A percentile compares a stretch with the other conserved stretches of the same genome.
Evolutionary conservation across 1,140 invertebrate species (phyloP).

Genomic region (Drosophila sechellia): DNA sequence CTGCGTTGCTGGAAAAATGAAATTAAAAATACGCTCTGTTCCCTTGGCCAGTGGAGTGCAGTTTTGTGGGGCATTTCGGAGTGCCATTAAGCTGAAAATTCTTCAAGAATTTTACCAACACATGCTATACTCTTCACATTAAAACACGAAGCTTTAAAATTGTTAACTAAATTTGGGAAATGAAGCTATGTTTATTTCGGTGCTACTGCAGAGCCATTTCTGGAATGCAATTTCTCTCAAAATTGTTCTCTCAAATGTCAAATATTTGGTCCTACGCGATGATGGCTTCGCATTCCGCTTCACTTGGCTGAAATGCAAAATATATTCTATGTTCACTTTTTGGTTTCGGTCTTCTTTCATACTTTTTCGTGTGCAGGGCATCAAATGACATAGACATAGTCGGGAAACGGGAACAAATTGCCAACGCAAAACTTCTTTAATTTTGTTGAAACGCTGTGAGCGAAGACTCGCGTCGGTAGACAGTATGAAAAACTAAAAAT

Average conservation of each 20-base stretch:
- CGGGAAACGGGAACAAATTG: slow-evolving; percentile 58
- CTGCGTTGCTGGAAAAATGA: slow-evolving; percentile 39
- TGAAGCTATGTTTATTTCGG: too few relatives aligned
- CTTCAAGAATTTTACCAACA: neutral
- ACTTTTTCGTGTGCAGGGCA: slow-evolving; percentile 15
- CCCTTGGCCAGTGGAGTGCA: slow-evolving; percentile 28
- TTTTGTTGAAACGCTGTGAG: slow-evolving; percentile 66
- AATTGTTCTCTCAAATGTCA: slow-evolving; percentile 36
- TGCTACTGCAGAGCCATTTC: neutral
- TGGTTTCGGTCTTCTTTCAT: slow-evolving; percentile 3
- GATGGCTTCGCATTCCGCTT: slow-evolving; percentile 44
- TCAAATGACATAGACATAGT: slow-evolving; percentile 24
- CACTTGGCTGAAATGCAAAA: slow-evolving; percentile 55
- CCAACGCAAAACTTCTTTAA: slow-evolving; percentile 77
- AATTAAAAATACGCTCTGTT: slow-evolving; percentile 40
- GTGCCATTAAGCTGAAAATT: slow-evolving; percentile 1
- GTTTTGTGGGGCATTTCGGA: slow-evolving; percentile 15
- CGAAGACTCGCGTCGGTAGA: slow-evolving; percentile 33
- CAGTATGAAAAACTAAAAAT: slow-evolving; percentile 61
- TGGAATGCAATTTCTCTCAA: slow-evolving; percentile 10
- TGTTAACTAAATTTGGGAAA: too few relatives aligned
- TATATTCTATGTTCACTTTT: slow-evolving; percentile 32
- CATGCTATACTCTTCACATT: neutral
- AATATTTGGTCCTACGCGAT: slow-evolving; percentile 39
- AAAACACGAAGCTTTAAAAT: too few relatives aligned